phyloP scores from a whole-genome alignment of 2,888 invertebrate species.

The Agonopterix arenella region DNA sequence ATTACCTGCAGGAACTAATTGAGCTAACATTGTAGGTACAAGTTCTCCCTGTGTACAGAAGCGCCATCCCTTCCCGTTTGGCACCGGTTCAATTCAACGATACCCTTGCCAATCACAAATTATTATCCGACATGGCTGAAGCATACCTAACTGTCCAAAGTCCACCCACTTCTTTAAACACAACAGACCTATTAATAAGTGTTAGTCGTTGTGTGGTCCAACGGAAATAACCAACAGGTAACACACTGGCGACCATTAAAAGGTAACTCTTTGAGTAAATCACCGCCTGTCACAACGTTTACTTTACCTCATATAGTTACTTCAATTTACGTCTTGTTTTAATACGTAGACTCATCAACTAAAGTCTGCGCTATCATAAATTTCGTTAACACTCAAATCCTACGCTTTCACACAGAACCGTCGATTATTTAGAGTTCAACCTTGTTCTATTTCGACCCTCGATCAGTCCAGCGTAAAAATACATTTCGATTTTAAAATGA shows the following conservation, averaged over 20 bases:
- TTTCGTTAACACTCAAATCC: constrained; percentile 28
- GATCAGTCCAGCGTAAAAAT: constrained; percentile 50
- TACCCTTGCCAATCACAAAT: no score
- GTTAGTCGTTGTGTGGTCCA: no score
- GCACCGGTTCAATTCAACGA: neutral
- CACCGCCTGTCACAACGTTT: constrained; percentile 1
- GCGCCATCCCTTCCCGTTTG: neutral
- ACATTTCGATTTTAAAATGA: constrained; percentile 46
- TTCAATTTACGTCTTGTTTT: constrained; percentile 1
- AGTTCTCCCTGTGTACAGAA: neutral
- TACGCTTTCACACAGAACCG: constrained; percentile 37
- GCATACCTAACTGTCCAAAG: no score
- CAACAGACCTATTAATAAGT: no score
- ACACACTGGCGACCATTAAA: no score
- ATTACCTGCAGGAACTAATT: neutral
- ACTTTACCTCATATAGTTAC: neutral
- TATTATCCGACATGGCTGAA: no score
- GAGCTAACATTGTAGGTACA: neutral
- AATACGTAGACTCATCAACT: constrained; percentile 2
- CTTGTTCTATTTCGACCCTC: constrained; percentile 53
- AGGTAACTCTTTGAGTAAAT: neutral
- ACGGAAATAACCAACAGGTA: no score
- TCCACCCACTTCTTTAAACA: no score
- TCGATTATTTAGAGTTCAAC: constrained; percentile 57
- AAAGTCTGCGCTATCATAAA: constrained; percentile 12